Evolutionary conservation across 2,113 vertebrate species (phyloP), one percentile per base, ranked within the genome.

Genomic region (Archilochus colubris): DNA sequence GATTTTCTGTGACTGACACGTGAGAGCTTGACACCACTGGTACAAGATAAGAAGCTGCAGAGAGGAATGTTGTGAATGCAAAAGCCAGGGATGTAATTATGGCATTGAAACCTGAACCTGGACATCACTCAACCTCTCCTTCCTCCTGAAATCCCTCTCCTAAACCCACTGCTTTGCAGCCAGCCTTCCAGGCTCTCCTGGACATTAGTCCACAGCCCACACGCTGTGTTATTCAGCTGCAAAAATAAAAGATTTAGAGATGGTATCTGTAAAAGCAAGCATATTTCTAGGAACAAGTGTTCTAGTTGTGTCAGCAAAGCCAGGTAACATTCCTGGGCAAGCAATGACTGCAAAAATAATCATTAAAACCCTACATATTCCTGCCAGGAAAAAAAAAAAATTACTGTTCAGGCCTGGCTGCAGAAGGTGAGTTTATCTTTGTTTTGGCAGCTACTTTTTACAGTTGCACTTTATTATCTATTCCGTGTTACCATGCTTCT

Each of bases 61-160:
- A 82, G 73, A 43, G 59, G 76, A 81, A 94, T 91, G 94, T 73
- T 88, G 36, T 75, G 85, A 91, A 87, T 64, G 75, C 70, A 76
- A 82, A 82, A 40, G 13, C 74, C 81, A 73, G 66, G 55, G 69
- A 72, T 93, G 46, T 59, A 86, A 69, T 92, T 86, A 72, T 67
- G 58, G 53, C 62, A 46, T 33, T 94, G 92, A 96, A 94, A 97
- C 63, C 5, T 62, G 80, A 95, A 91, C 54, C 89, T 89, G 69
- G 36, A 38, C 70, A 33, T 68, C 18, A 2, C 18, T 90, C 55
- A 90, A 70, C 55, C 38, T 88, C 77, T 92, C 50, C 30, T 86
- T 94, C 83, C 81, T 95, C 66, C 31, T 93, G 66, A 96, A 84
- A 96, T 94, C 69, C 80, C 69, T 72, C 66, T 93, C 64, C 81